Percentiles rank a stretch among this genome's conserved stretches.
Evolutionary conservation across 2,113 vertebrate species (phyloP).

Genomic region (Catharus fuscescens): DNA sequence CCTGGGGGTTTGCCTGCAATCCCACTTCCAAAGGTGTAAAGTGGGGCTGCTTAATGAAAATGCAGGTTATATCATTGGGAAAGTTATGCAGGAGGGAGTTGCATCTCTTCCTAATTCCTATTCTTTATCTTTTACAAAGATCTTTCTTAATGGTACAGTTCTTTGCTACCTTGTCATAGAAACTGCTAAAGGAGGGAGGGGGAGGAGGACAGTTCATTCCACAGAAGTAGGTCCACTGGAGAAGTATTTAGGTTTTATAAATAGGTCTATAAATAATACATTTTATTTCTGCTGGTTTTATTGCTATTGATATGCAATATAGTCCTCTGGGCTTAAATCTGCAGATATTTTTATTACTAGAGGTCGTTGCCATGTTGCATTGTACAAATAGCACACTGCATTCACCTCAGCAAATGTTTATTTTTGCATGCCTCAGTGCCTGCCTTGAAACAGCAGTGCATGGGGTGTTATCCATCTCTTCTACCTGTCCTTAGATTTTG

Average conservation of each 20-base stretch:
- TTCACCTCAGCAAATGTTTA: conserved; percentile 53
- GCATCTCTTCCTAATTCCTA: not conserved
- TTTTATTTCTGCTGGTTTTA: conserved; percentile 63
- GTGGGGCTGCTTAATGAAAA: not conserved
- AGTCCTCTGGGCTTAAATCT: conserved; percentile 60
- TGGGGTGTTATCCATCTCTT: not conserved
- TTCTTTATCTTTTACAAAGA: not conserved
- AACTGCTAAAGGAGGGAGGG: not conserved
- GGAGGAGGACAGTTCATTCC: conserved; percentile 23
- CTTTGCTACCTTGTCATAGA: conserved; percentile 2
- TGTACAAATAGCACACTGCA: conserved; percentile 26
- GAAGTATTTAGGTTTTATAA: conserved; percentile 65
- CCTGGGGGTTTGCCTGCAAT: not conserved
- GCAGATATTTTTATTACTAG: conserved; percentile 63
- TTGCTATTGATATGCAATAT: conserved; percentile 68
- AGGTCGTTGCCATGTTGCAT: conserved; percentile 49
- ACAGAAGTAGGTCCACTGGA: conserved; percentile 10
- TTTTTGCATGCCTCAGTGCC: conserved; percentile 60
- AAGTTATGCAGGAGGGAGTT: not conserved
- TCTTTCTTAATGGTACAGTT: not conserved
- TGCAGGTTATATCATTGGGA: not conserved
- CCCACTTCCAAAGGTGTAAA: not conserved
- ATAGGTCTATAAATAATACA: conserved; percentile 72
- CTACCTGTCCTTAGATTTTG: conserved; percentile 60
- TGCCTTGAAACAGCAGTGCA: conserved; percentile 20